Percentiles rank a stretch among this genome's conserved stretches.
Evolutionary conservation across 2,113 vertebrate species (phyloP).

Genomic region (Canis aureus): DNA sequence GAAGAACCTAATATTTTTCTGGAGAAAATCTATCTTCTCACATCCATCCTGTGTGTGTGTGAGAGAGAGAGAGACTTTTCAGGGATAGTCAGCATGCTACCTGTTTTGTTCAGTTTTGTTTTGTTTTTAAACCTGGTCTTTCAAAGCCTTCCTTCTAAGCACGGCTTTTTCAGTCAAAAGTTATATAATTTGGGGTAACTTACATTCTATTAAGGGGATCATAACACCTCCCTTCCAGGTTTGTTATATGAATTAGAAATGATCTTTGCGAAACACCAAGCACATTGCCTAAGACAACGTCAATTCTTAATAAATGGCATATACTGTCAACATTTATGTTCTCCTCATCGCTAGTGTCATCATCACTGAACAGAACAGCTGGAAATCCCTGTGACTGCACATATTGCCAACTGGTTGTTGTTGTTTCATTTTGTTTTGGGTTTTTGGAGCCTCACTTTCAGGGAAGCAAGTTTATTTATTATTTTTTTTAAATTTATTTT

Average conservation of each 20-base stretch:
- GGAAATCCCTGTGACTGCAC: background rate
- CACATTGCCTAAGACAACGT: background rate
- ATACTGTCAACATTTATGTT: background rate
- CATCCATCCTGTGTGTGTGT: background rate
- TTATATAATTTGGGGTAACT: background rate
- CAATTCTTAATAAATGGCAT: background rate
- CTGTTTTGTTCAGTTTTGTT: background rate
- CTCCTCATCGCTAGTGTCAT: background rate
- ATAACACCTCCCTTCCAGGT: background rate
- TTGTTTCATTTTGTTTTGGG: background rate
- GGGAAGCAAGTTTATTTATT: background rate
- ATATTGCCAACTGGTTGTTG: background rate
- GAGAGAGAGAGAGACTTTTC: too few relatives aligned
- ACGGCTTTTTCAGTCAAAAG: background rate
- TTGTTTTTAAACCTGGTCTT: background rate
- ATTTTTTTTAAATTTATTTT: too few relatives aligned
- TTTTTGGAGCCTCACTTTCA: background rate
- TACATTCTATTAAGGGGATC: background rate
- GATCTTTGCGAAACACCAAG: background rate
- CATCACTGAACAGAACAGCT: background rate
- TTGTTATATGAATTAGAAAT: conserved; percentile 30
- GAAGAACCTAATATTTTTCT: background rate
- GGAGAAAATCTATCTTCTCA: background rate
- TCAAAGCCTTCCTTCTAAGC: background rate
- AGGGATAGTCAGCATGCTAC: background rate